Conservation (phyloP, 2,888 invertebrate species). For the Drosophila merina region DNA sequence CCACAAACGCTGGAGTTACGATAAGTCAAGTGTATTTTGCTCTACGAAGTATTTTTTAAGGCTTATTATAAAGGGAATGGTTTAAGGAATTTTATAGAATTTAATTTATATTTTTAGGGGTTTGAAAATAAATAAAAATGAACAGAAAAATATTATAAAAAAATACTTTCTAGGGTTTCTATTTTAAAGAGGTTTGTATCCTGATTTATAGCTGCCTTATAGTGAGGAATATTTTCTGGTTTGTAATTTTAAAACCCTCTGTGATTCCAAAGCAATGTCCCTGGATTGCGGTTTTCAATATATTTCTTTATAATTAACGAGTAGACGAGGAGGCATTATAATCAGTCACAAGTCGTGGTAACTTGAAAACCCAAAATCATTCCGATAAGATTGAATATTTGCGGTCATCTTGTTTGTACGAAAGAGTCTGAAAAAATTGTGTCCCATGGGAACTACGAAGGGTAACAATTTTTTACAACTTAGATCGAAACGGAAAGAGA, state of each 20-base stretch:
- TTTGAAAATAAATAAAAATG: too few species aligned
- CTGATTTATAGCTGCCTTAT: too few species aligned
- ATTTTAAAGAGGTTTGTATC: too few species aligned
- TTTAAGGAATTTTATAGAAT: neutral
- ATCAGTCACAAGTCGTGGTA: slow-evolving; percentile 16
- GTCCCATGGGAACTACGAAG: slow-evolving; percentile 13
- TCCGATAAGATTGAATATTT: slow-evolving; percentile 63
- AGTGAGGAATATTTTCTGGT: too few species aligned
- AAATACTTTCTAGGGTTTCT: too few species aligned
- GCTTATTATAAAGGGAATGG: neutral
- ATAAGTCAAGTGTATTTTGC: slow-evolving; percentile 11
- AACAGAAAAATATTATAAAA: too few species aligned
- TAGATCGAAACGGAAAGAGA: neutral
- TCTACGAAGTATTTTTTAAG: neutral
- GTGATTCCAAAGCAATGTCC: neutral
- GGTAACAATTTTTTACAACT: slow-evolving; percentile 19
- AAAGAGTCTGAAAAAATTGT: neutral
- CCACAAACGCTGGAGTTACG: slow-evolving; percentile 10
- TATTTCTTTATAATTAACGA: slow-evolving; percentile 42
- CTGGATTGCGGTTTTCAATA: slow-evolving; percentile 32
- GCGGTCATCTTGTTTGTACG: slow-evolving; percentile 65
- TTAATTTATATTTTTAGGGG: neutral
- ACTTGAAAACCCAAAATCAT: slow-evolving; percentile 39
- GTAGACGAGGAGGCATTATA: slow-evolving; percentile 11
- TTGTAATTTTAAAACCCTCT: too few species aligned